Evolutionary conservation across 2,113 vertebrate genomes (phyloP).

Genomic region (Barbus barbus): DNA sequence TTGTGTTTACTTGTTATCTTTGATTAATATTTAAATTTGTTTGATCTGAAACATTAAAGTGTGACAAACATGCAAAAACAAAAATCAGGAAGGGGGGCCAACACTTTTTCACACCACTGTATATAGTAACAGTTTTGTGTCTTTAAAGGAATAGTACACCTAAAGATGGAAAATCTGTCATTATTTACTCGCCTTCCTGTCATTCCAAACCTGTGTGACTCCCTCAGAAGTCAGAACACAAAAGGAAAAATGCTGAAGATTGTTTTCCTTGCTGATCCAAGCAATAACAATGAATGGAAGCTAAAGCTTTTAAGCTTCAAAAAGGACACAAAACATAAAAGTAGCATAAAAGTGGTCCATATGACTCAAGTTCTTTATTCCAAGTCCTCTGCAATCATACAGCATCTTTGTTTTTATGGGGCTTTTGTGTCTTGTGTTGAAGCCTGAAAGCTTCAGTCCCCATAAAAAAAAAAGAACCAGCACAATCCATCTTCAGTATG

Average conservation of each 20-base stretch:
- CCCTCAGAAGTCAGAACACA: too few relatives aligned
- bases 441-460: background rate
- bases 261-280: background rate
- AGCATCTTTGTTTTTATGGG: slow-evolving; percentile 1
- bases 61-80: too few relatives aligned
- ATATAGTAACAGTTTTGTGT: background rate
- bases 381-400: background rate
- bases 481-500: background rate
- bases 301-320: background rate
- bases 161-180: background rate
- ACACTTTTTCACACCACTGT: too few relatives aligned
- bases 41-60: too few relatives aligned
- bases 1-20: too few relatives aligned
- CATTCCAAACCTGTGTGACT: too few relatives aligned
- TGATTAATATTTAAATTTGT: too few relatives aligned
- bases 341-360: background rate
- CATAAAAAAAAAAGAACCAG: background rate
- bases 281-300: background rate
- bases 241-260: too few relatives aligned
- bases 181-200: too few relatives aligned
- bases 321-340: slow-evolving; percentile 7
- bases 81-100: too few relatives aligned
- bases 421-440: background rate
- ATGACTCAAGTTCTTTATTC: too few relatives aligned
- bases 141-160: background rate